Base-by-base conservation (phyloP, 1,140 invertebrate genomes). In the Drosophila persimilis region DNA sequence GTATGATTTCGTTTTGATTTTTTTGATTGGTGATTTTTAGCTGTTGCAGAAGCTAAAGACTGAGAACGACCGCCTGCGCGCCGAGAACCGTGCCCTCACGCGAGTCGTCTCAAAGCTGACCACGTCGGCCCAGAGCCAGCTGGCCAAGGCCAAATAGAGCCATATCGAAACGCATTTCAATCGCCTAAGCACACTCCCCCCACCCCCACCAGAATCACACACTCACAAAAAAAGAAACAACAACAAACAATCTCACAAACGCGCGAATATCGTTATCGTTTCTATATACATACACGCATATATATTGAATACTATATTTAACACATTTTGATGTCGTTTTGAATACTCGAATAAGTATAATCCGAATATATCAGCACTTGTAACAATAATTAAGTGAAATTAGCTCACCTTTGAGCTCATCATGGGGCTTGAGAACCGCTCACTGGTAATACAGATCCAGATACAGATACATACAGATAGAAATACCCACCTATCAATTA, bases 21-120 rank as follows among this genome's bases (percentile, higher is more conserved):
- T 73, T 58, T 73, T 63, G 70, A 70, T 81, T 63, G 67, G 74
- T 88, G 65, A 78, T 77, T 97, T 56, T 93, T 97, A 99, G 98
- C 97, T 97, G 96, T 96, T 98, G 93, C 96, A 98, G 96, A 98
- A 97, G 93, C 95, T 97, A 94, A 98, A 98, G 96, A 95, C 96
- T 93, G 97, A 98, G 94, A 98, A 97, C 95, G 97, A 98, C 94
- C 96, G 96, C 94, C 94, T 98, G 94, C 96, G 96, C 94, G 96
- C 97, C 92, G 97, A 98, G 95, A 98, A 98, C 94, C 95, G 96
- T 93, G 97, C 97, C 92, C 94, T 98, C 92, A 97, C 97, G 92
- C 95, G 97, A 92, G 97, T 98, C 93, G 97, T 98, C 93, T 97
- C 96, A 94, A 98, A 98, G 95, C 94, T 98, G 94, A 97, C 96